Conservation (phyloP, 2,888 invertebrate genomes). For the Metalampra italica region DNA sequence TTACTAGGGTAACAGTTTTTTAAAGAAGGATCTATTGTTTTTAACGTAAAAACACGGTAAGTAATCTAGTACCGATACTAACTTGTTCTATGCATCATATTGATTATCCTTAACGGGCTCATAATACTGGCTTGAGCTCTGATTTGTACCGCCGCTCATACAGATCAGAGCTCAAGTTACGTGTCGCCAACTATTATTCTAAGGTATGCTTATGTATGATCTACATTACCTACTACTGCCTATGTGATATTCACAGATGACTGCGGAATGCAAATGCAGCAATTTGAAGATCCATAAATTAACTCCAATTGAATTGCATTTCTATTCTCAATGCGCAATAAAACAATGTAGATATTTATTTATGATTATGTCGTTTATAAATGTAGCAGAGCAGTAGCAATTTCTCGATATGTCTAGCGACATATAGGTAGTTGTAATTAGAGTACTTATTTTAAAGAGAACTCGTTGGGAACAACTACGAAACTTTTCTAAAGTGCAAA, state of each 20-base stretch:
- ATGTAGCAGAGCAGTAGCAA: not conserved
- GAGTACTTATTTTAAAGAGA: not conserved
- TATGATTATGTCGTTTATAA: not conserved
- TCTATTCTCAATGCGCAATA: not conserved
- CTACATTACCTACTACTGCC: too few species aligned
- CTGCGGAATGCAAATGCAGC: not conserved
- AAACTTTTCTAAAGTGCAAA: conserved; percentile 4
- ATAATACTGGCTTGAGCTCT: too few species aligned
- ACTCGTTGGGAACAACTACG: not conserved
- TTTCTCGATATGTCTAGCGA: not conserved
- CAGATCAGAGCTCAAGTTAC: too few species aligned
- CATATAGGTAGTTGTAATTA: not conserved
- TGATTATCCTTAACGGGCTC: too few species aligned
- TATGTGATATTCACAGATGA: not conserved
- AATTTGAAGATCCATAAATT: conserved; percentile 2
- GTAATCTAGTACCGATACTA: too few species aligned
- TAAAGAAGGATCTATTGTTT: too few species aligned
- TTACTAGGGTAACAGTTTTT: too few species aligned
- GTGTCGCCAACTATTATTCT: too few species aligned
- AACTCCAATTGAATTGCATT: not conserved
- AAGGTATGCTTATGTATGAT: too few species aligned
- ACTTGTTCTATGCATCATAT: too few species aligned
- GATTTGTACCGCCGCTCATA: too few species aligned
- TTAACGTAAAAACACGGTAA: too few species aligned
- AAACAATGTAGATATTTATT: not conserved